These are phyloP conservation scores for Cyclina sinensis DNA, from an alignment of 1,140 invertebrate species.

Conservation along the genomic window DNA sequence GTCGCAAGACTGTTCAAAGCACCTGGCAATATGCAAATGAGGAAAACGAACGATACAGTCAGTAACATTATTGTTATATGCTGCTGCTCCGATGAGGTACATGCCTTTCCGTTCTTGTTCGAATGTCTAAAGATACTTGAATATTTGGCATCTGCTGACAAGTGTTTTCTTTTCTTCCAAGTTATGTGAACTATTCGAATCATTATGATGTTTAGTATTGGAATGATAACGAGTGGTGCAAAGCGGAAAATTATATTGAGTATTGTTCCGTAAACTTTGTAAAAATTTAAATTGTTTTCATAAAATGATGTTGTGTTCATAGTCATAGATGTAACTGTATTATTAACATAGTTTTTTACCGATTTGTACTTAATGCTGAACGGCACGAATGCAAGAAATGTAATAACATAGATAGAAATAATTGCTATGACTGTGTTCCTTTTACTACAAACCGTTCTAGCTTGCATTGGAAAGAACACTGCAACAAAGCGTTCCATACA, in stretches of 20 bases:
- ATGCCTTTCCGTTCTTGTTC: conserved; percentile 54
- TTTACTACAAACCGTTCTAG: conserved; percentile 76
- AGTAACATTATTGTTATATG: conserved; percentile 82
- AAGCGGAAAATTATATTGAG: conserved; percentile 80
- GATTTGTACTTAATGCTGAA: conserved; percentile 78
- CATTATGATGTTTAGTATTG: conserved; percentile 77
- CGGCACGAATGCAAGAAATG: conserved; percentile 78
- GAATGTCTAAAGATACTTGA: not conserved
- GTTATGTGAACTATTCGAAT: conserved; percentile 75
- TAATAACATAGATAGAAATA: conserved; percentile 75
- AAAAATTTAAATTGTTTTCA: conserved; percentile 72
- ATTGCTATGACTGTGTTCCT: conserved; percentile 73
- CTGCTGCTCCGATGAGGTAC: conserved; percentile 73
- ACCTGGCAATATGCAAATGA: conserved; percentile 81
- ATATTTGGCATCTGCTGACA: not conserved
- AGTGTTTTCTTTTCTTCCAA: conserved; percentile 69
- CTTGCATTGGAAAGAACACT: conserved; percentile 81
- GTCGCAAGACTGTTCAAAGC: conserved; percentile 78
- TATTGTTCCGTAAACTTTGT: conserved; percentile 74
- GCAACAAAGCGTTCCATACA: conserved; percentile 81
- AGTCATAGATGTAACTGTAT: conserved; percentile 55
- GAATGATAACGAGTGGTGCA: conserved; percentile 75
- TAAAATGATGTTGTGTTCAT: conserved; percentile 74
- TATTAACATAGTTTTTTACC: conserved; percentile 15
- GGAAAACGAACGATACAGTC: conserved; percentile 78